phyloP scores from a whole-genome alignment of 1,140 invertebrate species.

The Eulimnadia texana region DNA sequence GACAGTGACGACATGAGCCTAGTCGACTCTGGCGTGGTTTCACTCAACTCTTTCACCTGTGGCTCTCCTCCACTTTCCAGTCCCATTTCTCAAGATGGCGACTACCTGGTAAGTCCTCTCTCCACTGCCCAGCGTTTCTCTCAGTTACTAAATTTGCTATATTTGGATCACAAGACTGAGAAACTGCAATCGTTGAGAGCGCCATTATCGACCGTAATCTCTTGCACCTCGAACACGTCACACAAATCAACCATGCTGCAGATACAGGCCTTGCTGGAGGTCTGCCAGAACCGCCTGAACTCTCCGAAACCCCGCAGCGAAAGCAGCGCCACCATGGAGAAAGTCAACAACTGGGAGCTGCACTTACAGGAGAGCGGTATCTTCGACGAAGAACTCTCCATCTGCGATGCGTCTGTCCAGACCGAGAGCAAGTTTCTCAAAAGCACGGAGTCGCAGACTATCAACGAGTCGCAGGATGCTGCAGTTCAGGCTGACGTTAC shows the following conservation, averaged over 20 bases:
- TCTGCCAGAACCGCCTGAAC: slow-evolving; percentile 7
- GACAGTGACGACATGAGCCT: neutral
- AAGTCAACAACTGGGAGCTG: slow-evolving; percentile 28
- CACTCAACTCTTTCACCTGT: neutral
- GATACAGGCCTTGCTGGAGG: slow-evolving; percentile 12
- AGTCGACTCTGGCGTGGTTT: neutral
- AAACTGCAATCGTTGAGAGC: slow-evolving; percentile 10
- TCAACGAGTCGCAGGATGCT: slow-evolving; percentile 27
- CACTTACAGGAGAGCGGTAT: slow-evolving; percentile 46
- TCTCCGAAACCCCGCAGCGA: slow-evolving; percentile 22
- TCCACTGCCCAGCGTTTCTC: neutral
- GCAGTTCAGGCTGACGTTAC: slow-evolving; percentile 18
- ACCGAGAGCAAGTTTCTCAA: slow-evolving; percentile 35
- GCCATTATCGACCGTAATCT: neutral
- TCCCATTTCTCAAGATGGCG: neutral
- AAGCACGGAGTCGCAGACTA: slow-evolving; percentile 30
- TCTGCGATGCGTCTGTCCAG: slow-evolving; percentile 30
- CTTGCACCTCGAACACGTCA: slow-evolving; percentile 4
- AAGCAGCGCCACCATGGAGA: slow-evolving; percentile 25
- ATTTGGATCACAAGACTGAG: neutral
- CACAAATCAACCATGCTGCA: slow-evolving; percentile 9
- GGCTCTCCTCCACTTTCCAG: neutral
- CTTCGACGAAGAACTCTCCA: slow-evolving; percentile 35
- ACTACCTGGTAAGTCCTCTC: neutral
- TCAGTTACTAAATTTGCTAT: neutral